These are phyloP conservation scores for Philaethria dido DNA, from an alignment of 2,888 invertebrate species.

Conservation along the genomic window DNA sequence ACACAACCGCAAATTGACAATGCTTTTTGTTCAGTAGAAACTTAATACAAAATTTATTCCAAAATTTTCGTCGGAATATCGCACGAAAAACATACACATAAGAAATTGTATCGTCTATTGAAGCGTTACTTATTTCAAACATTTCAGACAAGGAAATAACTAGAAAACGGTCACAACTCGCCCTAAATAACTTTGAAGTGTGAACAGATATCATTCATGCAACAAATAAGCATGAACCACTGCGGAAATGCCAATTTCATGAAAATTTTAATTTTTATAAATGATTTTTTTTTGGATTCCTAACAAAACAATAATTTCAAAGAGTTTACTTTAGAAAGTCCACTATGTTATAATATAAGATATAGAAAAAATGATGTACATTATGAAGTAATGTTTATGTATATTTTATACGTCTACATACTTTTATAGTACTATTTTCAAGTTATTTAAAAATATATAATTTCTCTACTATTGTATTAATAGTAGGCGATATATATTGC, in stretches of 20 bases:
- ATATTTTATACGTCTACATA: too few relatives aligned
- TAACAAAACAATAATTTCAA: too few relatives aligned
- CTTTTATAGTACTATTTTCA: too few relatives aligned
- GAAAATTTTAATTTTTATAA: too few relatives aligned
- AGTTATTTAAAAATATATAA: too few relatives aligned
- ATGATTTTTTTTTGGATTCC: too few relatives aligned
- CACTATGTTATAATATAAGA: too few relatives aligned
- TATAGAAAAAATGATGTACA: too few relatives aligned
- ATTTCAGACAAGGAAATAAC: slow-evolving; percentile 12
- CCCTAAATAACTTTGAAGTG: slow-evolving; percentile 57
- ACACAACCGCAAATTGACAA: slow-evolving; percentile 43
- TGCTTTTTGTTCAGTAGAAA: slow-evolving; percentile 29
- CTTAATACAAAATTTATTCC: slow-evolving; percentile 36
- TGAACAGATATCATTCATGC: slow-evolving; percentile 69
- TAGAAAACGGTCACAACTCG: slow-evolving; percentile 66
- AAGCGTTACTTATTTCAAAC: slow-evolving; percentile 30
- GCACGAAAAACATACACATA: not conserved
- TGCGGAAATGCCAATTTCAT: slow-evolving; percentile 43
- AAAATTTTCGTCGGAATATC: slow-evolving; percentile 23
- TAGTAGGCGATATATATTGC: too few relatives aligned
- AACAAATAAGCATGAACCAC: slow-evolving; percentile 57
- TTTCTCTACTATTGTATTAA: too few relatives aligned
- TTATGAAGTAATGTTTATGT: too few relatives aligned
- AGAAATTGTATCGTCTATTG: slow-evolving; percentile 51
- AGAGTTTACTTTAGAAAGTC: too few relatives aligned